Percentiles rank a stretch among this genome's conserved stretches.
Evolutionary conservation across 2,888 invertebrate genomes (phyloP).

Genomic region (Pseudococcus jackbeardsleyi): DNA sequence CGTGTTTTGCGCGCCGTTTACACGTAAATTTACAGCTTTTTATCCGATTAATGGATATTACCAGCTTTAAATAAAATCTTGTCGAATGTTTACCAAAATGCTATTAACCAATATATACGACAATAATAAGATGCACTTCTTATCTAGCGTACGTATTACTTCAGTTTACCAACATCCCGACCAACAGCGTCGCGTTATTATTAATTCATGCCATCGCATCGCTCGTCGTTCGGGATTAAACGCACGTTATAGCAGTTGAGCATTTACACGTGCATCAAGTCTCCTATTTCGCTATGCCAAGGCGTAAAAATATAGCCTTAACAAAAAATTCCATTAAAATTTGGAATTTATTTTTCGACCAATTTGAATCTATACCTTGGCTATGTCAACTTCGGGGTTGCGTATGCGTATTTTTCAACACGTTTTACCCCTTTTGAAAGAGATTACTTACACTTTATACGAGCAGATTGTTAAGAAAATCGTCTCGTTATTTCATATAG

Average conservation of each 20-base stretch:
- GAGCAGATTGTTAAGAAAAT: not conserved
- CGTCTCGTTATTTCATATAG: not conserved
- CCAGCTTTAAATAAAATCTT: slow-evolving; percentile 8
- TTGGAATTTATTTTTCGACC: not conserved
- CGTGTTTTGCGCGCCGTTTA: not conserved
- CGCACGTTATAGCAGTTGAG: too few relatives aligned
- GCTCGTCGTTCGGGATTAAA: too few relatives aligned
- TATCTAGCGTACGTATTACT: not conserved
- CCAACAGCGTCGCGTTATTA: too few relatives aligned
- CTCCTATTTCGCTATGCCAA: not conserved
- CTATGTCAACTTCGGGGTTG: not conserved
- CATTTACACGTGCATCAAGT: not conserved
- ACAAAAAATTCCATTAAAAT: not conserved
- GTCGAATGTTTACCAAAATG: slow-evolving; percentile 31
- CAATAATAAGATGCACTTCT: not conserved
- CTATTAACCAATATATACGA: not conserved
- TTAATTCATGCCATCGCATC: too few relatives aligned
- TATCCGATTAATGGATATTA: slow-evolving; percentile 34
- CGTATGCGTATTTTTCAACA: not conserved
- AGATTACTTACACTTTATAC: not conserved
- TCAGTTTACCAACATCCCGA: not conserved
- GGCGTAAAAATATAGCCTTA: not conserved
- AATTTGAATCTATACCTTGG: not conserved
- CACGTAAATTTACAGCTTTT: slow-evolving; percentile 15
- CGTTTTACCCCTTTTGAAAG: not conserved